Conservation (phyloP, 1,140 invertebrate genomes). For the Antheraea pernyi region DNA sequence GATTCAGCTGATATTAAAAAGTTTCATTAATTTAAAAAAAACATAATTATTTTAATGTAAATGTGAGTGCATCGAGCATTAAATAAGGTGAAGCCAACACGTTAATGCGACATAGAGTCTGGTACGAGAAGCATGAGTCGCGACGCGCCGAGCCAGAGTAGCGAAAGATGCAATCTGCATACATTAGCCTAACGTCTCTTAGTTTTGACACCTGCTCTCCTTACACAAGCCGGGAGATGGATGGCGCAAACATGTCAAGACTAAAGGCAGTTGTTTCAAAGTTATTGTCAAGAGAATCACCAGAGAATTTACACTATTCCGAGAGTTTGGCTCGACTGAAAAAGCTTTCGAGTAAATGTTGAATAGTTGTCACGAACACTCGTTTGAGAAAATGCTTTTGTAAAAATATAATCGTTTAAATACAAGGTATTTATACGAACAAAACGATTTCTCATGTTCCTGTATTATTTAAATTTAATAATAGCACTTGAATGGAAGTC, state of each 20-base stretch:
- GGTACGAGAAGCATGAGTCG: slow-evolving; percentile 10
- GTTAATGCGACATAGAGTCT: slow-evolving; percentile 34
- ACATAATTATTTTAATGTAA: slow-evolving; percentile 1
- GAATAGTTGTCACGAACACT: slow-evolving; percentile 26
- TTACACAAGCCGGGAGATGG: slow-evolving; percentile 46
- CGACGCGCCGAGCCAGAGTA: slow-evolving; percentile 27
- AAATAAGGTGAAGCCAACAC: slow-evolving; percentile 47
- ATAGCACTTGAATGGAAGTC: too few relatives aligned
- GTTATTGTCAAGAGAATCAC: slow-evolving; percentile 30
- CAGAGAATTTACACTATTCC: slow-evolving; percentile 9
- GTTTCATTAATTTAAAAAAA: too few relatives aligned
- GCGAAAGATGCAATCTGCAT: slow-evolving; percentile 72
- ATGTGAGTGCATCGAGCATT: slow-evolving; percentile 26
- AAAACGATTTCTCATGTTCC: too few relatives aligned
- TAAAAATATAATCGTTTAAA: neutral
- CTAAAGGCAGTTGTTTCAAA: slow-evolving; percentile 53
- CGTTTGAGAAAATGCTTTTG: neutral
- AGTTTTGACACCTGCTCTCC: slow-evolving; percentile 74
- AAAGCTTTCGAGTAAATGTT: slow-evolving; percentile 45
- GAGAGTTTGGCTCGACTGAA: slow-evolving; percentile 18
- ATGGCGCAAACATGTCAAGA: slow-evolving; percentile 68
- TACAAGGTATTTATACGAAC: too few relatives aligned
- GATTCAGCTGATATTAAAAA: too few relatives aligned
- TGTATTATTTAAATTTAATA: too few relatives aligned
- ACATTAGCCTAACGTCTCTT: slow-evolving; percentile 73